These are phyloP conservation scores for Coregonus clupeaformis DNA, from an alignment of 2,113 vertebrate species.

Conservation along the genomic window DNA sequence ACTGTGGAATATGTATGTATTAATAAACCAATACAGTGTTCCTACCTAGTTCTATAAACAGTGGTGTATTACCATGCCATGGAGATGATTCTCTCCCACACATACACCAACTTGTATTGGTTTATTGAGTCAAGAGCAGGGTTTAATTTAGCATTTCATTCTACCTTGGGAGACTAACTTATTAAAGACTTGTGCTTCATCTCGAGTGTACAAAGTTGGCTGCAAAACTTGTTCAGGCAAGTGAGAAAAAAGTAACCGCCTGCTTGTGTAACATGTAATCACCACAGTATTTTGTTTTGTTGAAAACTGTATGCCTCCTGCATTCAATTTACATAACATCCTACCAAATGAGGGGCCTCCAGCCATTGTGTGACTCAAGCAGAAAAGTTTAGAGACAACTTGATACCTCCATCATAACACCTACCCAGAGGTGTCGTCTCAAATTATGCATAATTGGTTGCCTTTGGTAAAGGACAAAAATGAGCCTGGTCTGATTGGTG, in stretches of 20 bases:
- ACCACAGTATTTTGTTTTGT: conserved; percentile 11
- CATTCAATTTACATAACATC: conserved; percentile 31
- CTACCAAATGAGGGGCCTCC: conserved; percentile 19
- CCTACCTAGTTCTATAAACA: not conserved
- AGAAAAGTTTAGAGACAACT: not conserved
- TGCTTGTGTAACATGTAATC: not conserved
- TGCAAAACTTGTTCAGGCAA: not conserved
- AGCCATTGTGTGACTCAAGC: conserved; percentile 16
- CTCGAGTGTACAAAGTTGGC: conserved; percentile 11
- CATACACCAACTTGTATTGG: not conserved
- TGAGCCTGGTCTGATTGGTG: conserved; percentile 9
- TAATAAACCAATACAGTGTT: not conserved
- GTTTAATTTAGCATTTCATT: not conserved
- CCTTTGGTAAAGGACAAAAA: conserved; percentile 16
- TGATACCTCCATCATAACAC: not conserved
- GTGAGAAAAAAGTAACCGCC: not conserved
- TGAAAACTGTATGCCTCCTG: conserved; percentile 7
- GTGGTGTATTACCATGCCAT: not conserved
- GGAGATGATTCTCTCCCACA: no score
- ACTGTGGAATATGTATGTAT: not conserved
- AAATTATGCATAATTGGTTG: conserved; percentile 5
- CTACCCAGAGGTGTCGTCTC: not conserved
- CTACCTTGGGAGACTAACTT: not conserved
- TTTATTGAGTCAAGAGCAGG: not conserved
- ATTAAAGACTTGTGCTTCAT: not conserved